These are phyloP conservation scores for Eulemur rufifrons DNA, from an alignment of 2,113 vertebrate species.

Conservation along the genomic window DNA sequence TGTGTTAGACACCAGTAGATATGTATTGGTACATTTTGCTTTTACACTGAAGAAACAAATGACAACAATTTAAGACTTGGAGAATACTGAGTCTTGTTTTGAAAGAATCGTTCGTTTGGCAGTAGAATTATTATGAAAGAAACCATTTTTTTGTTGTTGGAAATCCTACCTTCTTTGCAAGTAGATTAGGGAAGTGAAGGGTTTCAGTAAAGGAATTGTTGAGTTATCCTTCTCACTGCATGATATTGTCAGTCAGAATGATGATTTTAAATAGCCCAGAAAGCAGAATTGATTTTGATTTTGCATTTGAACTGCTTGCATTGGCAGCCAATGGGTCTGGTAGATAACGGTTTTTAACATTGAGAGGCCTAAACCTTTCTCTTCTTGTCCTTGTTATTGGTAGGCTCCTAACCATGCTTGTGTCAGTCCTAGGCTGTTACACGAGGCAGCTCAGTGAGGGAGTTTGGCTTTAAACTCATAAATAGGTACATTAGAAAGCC, in stretches of 20 bases:
- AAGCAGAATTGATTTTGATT: constrained; percentile 36
- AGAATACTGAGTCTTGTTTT: not conserved
- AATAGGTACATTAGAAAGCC: not conserved
- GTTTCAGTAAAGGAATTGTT: not conserved
- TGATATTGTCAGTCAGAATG: not conserved
- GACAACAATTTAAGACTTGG: not conserved
- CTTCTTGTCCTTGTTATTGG: not conserved
- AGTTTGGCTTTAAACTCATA: not conserved
- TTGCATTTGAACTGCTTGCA: not conserved
- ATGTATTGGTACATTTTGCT: not conserved
- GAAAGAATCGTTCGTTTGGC: not conserved
- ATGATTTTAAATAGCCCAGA: not conserved
- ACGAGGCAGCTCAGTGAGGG: not conserved
- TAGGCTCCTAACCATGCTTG: not conserved
- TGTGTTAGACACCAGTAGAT: not conserved
- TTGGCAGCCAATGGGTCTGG: not conserved
- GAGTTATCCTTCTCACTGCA: not conserved
- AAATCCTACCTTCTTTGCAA: constrained; percentile 1
- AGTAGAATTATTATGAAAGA: constrained; percentile 30
- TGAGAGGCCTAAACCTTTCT: not conserved
- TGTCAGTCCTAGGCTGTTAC: not conserved
- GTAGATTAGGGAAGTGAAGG: not conserved
- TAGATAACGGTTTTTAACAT: not conserved
- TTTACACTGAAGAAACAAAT: not conserved
- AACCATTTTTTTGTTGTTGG: constrained; percentile 21